phyloP scores from a whole-genome alignment of 2,113 vertebrate species.

The Alectura lathami region DNA sequence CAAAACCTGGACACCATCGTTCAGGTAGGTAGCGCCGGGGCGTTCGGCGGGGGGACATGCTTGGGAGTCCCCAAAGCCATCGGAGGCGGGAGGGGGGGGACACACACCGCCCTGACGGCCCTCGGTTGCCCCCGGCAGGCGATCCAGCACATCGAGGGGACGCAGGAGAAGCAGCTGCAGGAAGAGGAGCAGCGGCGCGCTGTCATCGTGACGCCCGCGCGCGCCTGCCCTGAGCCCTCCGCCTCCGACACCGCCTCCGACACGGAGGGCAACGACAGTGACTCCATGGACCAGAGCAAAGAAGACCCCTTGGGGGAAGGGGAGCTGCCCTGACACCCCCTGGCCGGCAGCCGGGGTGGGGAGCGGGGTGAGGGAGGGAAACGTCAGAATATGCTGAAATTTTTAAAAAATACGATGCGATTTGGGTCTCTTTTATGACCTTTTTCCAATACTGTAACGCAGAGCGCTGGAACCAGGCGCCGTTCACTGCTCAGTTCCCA shows the following conservation, averaged over 20 bases:
- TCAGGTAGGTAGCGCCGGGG: conserved; percentile 76
- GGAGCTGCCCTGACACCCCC: conserved; percentile 86
- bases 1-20: conserved; percentile 99
- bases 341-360: conserved; percentile 48
- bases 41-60: accelerated
- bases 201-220: conserved; percentile 88
- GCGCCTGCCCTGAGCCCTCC: conserved; percentile 77
- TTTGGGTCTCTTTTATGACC: conserved; percentile 85
- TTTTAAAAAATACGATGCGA: conserved; percentile 80
- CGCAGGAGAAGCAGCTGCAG: conserved; percentile 86
- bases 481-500: conserved; percentile 27
- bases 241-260: conserved; percentile 92
- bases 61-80: accelerated
- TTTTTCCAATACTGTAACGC: conserved; percentile 82
- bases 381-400: conserved; percentile 64
- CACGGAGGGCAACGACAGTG: conserved; percentile 87
- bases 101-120: accelerated
- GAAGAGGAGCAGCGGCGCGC: conserved; percentile 89
- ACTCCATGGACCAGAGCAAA: conserved; percentile 82
- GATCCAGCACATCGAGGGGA: conserved; percentile 98
- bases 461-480: conserved; percentile 50
- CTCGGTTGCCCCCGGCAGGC: conserved; percentile 75
- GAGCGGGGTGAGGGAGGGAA: conserved; percentile 30
- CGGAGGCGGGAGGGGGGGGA: too few relatives aligned
- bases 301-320: conserved; percentile 76